Base-by-base conservation (phyloP, 2,888 invertebrate species). In the Hydrotaea cyrtoneurina region DNA sequence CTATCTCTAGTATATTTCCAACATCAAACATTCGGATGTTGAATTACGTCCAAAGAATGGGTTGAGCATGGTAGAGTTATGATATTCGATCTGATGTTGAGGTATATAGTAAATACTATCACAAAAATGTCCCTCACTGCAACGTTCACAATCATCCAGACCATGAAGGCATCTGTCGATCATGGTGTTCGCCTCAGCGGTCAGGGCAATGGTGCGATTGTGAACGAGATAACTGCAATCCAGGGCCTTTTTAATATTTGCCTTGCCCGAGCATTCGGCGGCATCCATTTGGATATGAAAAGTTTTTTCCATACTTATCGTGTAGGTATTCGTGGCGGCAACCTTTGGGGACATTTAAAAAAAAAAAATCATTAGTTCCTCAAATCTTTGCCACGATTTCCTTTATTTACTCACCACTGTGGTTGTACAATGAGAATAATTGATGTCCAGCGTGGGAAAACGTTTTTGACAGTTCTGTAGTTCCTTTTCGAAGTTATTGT, bases 351-450 rank as follows among this genome's bases (percentile, higher is more conserved):
- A 31, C 7, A 31, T 31, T 31, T 31, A 4, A 7, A 7, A 7
- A 50, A 50, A 50, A 50, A 7, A 43, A 43, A 43, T 43, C 11
- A 50, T 50, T n/a, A n/a, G 3, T n/a, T 50, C 50, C 13, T 3
- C 3, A 31, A 31, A 7, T 31, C 10, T 7, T 50, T 50, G 50
- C 15, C 2, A n/a, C n/a, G n/a, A 50, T n/a, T 5, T 62, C 3
- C n/a, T 31, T 19, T 11, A 2, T 39, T 3, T 15, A 84, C 85
- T 83, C 55, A 87, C 87, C 86, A 77, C 81, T 80, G 80, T 64
- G 1, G 82, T 78, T 4, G 80, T 78, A 46, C 87, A 87, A 8
- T 75, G n/a, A 1, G 87, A 86, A 26, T 86, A 83, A 39, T 87
- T 85, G 0, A 74, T 17, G n/a, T 13, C 39, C 77, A 31, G 3